These are phyloP conservation scores for Mandrillus leucophaeus DNA, from an alignment of 2,113 vertebrate species.

Conservation along the genomic window DNA sequence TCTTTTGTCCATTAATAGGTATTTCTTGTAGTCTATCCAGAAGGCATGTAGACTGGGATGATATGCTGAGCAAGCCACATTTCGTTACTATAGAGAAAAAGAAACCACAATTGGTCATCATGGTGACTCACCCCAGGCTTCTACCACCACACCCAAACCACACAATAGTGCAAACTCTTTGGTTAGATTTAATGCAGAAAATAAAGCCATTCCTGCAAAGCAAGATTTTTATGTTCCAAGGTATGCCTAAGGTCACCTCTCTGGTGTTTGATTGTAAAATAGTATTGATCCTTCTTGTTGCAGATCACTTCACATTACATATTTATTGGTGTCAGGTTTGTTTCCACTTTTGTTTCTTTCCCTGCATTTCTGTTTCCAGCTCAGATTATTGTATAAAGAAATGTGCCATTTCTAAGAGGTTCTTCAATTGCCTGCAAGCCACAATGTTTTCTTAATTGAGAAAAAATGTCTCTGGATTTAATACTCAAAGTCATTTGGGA, in stretches of 20 bases:
- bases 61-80: conserved; percentile 29
- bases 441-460: background rate
- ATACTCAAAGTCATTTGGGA: background rate
- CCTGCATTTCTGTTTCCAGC: background rate
- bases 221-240: background rate
- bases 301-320: background rate
- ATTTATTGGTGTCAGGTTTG: background rate
- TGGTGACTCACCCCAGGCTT: conserved; percentile 57
- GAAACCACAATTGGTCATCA: conserved; percentile 51
- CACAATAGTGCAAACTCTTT: background rate
- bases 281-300: background rate
- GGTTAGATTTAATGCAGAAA: conserved; percentile 7
- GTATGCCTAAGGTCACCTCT: background rate
- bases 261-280: background rate
- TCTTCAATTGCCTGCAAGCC: background rate
- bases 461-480: background rate
- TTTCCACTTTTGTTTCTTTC: background rate
- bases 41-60: background rate
- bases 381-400: background rate
- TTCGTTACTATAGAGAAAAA: conserved; percentile 17
- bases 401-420: background rate
- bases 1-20: conserved; percentile 31
- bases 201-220: background rate
- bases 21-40: background rate
- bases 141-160: conserved; percentile 68